These are phyloP conservation scores for Molossus molossus DNA, from an alignment of 2,797 vertebrate species.

Conservation along the genomic window DNA sequence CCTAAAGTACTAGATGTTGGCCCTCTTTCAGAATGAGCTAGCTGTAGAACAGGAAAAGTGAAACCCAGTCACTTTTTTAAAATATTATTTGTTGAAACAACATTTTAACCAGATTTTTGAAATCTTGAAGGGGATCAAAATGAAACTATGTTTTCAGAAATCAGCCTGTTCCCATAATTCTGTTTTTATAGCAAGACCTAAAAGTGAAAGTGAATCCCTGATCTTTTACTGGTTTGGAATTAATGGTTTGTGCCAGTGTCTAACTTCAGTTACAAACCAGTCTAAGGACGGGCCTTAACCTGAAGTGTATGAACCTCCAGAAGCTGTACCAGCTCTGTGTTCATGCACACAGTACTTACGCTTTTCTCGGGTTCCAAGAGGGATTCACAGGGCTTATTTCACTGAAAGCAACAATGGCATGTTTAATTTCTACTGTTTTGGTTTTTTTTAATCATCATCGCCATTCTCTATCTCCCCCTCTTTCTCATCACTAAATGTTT, in stretches of 20 bases:
- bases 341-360: neutral
- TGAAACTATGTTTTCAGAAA: conserved; percentile 34
- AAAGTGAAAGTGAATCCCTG: conserved; percentile 20
- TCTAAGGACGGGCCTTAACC: neutral
- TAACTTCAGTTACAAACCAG: neutral
- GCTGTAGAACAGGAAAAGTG: neutral
- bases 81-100: conserved; percentile 25
- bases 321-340: neutral
- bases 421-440: neutral
- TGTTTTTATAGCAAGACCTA: conserved; percentile 11
- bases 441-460: no score
- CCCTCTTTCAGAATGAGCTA: neutral
- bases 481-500: neutral
- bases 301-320: neutral
- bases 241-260: conserved; percentile 38
- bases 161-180: neutral
- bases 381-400: neutral
- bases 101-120: conserved; percentile 50
- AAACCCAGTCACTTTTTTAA: neutral
- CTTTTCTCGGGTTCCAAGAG: conserved; percentile 35
- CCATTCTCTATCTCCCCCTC: neutral
- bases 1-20: neutral
- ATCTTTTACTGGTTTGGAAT: neutral
- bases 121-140: conserved; percentile 43
- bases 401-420: conserved; percentile 3